Conservation (phyloP, 2,888 invertebrate species). For the Drosophila demipolita region DNA sequence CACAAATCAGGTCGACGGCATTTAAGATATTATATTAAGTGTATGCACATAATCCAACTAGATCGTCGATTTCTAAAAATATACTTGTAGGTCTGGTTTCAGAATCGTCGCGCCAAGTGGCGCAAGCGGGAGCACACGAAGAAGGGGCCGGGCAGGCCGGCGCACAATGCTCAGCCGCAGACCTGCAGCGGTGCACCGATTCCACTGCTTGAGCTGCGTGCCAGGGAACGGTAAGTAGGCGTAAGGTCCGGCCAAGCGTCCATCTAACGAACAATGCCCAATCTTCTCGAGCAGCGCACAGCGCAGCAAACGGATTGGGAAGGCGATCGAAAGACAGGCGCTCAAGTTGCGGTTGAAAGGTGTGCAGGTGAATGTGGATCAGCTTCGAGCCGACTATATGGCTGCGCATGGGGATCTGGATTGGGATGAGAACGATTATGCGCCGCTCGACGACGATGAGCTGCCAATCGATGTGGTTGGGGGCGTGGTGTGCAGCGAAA, state of each 20-base stretch:
- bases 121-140: constrained; percentile 99
- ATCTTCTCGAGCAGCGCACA: constrained; percentile 87
- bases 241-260: background rate
- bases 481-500: constrained; percentile 87
- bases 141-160: constrained; percentile 98
- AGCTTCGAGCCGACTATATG: constrained; percentile 92
- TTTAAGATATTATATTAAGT: background rate
- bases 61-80: background rate
- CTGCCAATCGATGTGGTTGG: constrained; percentile 92
- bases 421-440: constrained; percentile 12
- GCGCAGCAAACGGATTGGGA: constrained; percentile 94
- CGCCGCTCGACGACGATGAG: constrained; percentile 85
- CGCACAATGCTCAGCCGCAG: constrained; percentile 98
- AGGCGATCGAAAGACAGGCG: constrained; percentile 95
- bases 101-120: constrained; percentile 99
- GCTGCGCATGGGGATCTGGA: constrained; percentile 82
- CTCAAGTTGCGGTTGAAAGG: constrained; percentile 95
- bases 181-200: constrained; percentile 98
- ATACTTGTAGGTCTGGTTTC: constrained; percentile 97
- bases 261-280: background rate
- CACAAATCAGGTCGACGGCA: background rate
- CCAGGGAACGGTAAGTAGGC: constrained; percentile 89
- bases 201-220: constrained; percentile 92
- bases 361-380: constrained; percentile 92
- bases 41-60: background rate